Evolutionary conservation across 2,888 invertebrate genomes (phyloP).

Genomic region (Leptogaster cylindrica): DNA sequence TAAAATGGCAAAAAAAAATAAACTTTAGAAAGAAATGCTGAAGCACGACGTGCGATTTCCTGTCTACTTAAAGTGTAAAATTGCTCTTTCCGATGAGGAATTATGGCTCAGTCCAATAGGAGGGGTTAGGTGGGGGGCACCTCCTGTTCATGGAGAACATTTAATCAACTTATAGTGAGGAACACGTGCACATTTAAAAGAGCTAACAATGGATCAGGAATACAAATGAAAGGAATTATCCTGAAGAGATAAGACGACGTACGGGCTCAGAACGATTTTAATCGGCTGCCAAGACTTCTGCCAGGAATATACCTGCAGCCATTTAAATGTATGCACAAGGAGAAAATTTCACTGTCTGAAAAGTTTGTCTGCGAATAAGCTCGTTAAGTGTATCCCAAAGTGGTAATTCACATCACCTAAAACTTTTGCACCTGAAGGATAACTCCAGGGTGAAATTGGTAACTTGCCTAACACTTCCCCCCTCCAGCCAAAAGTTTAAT

Average conservation of each 20-base stretch:
- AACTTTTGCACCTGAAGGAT: slow-evolving; percentile 29
- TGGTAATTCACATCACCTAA: slow-evolving; percentile 36
- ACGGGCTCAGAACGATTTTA: slow-evolving; percentile 13
- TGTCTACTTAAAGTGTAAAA: too few relatives aligned
- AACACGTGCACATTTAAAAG: slow-evolving; percentile 16
- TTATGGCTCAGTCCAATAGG: too few relatives aligned
- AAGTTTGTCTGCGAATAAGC: slow-evolving; percentile 28
- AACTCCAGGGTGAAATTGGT: not conserved
- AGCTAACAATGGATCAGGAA: slow-evolving; percentile 33
- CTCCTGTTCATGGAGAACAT: too few relatives aligned
- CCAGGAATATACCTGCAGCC: slow-evolving; percentile 14
- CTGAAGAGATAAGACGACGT: not conserved
- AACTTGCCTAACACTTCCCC: not conserved
- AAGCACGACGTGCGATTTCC: too few relatives aligned
- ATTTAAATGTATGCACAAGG: not conserved
- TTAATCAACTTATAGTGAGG: slow-evolving; percentile 24
- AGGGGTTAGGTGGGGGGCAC: too few relatives aligned
- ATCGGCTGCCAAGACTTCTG: slow-evolving; percentile 30
- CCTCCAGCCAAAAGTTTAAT: slow-evolving; percentile 12
- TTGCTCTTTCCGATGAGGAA: too few relatives aligned
- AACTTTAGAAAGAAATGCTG: too few relatives aligned
- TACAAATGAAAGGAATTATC: slow-evolving; percentile 26
- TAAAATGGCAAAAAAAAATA: too few relatives aligned
- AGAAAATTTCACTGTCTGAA: slow-evolving; percentile 13
- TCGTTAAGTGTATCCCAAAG: slow-evolving; percentile 37